A percentile compares a stretch with the other conserved stretches of the same genome.
These are phyloP conservation scores for Lepeophtheirus nordmannii DNA, from an alignment of 2,888 invertebrate species.

Conservation along the genomic window DNA sequence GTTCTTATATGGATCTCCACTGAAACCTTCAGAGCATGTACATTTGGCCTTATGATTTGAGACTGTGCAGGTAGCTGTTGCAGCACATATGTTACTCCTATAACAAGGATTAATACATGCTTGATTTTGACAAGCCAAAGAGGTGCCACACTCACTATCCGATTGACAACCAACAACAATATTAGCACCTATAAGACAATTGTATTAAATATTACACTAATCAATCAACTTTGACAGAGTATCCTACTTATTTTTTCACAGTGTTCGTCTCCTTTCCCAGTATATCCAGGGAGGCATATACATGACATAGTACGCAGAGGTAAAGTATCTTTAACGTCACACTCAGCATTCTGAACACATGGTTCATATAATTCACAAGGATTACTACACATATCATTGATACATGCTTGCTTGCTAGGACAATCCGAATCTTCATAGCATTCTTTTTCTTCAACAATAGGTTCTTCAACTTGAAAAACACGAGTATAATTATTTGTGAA, in stretches of 20 bases:
- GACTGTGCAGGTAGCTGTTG: slow-evolving; percentile 62
- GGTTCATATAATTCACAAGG: slow-evolving; percentile 58
- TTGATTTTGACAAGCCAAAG: slow-evolving; percentile 3
- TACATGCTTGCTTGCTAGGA: slow-evolving; percentile 56
- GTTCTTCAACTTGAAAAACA: slow-evolving; percentile 11
- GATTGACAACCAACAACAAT: slow-evolving; percentile 15
- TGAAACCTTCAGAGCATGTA: slow-evolving; percentile 35
- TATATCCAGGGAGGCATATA: slow-evolving; percentile 61
- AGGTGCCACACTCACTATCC: slow-evolving; percentile 11
- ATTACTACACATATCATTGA: slow-evolving; percentile 58
- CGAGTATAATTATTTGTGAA: not conserved
- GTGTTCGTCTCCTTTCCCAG: slow-evolving; percentile 59
- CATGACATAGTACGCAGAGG: slow-evolving; percentile 76
- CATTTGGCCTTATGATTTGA: slow-evolving; percentile 68
- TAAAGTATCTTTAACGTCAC: slow-evolving; percentile 66
- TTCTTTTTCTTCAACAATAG: slow-evolving; percentile 16
- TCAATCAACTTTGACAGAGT: not conserved
- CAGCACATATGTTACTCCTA: slow-evolving; percentile 59
- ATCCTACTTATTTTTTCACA: slow-evolving; percentile 13
- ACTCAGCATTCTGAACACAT: slow-evolving; percentile 50
- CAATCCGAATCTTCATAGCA: slow-evolving; percentile 30
- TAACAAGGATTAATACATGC: slow-evolving; percentile 41
- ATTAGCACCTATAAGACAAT: slow-evolving; percentile 9
- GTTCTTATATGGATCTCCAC: slow-evolving; percentile 26
- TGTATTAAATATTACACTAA: too few relatives aligned